phyloP scores from a whole-genome alignment of 2,888 invertebrate genomes.

The Ypsolopha scabrella region DNA sequence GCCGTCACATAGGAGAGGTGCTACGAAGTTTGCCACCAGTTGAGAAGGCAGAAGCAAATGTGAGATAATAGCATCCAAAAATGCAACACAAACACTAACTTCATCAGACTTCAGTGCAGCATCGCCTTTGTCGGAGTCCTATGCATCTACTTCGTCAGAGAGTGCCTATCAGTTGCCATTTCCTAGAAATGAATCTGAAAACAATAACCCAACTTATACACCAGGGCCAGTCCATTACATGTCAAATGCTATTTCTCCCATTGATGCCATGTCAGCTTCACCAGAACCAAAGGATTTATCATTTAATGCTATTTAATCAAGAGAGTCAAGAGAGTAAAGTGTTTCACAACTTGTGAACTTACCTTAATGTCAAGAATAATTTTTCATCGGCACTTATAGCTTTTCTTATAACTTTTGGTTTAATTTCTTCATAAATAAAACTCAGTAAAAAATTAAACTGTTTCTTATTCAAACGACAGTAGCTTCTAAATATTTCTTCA shows the following conservation, averaged over 20 bases:
- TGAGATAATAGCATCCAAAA: conserved; percentile 6
- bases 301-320: too few species aligned
- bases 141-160: background rate
- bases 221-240: conserved; percentile 4
- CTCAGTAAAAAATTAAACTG: too few species aligned
- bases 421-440: too few species aligned
- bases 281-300: conserved; percentile 7
- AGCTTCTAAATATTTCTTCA: too few species aligned
- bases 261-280: conserved; percentile 2
- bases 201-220: conserved; percentile 2
- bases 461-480: too few species aligned
- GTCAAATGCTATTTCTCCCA: conserved; percentile 2
- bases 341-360: background rate
- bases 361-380: conserved; percentile 3
- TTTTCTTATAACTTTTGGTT: too few species aligned
- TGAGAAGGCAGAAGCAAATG: conserved; percentile 8
- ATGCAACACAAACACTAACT: conserved; percentile 2
- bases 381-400: conserved; percentile 3
- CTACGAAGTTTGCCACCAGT: conserved; percentile 4
- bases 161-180: background rate
- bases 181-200: too few species aligned
- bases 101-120: conserved; percentile 2
- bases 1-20: conserved; percentile 6
- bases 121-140: background rate
- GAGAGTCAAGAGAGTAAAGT: background rate